A percentile compares a stretch with the other conserved stretches of the same genome.
Evolutionary conservation across 2,888 invertebrate genomes (phyloP).

Genomic region (Eurytoma adleriae): DNA sequence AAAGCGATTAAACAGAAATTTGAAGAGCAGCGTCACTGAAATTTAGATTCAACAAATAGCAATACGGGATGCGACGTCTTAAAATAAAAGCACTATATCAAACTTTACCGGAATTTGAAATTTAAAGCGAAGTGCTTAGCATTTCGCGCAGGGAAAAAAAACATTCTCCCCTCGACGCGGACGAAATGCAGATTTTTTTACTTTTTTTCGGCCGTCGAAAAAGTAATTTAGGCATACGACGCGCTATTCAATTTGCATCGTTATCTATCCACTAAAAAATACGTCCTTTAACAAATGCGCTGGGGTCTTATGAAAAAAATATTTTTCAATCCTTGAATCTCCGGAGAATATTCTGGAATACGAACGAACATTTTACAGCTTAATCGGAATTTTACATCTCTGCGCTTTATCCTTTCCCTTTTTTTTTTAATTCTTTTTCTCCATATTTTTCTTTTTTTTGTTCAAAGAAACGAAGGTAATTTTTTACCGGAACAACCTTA

Average conservation of each 20-base stretch:
- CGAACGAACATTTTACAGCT: conserved; percentile 19
- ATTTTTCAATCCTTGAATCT: conserved; percentile 15
- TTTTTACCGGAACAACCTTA: too few species aligned
- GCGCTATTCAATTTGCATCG: conserved; percentile 46
- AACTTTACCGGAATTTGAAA: conserved; percentile 38
- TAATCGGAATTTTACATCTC: conserved; percentile 18
- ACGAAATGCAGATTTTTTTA: conserved; percentile 43
- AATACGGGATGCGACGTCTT: not conserved
- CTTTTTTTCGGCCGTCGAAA: conserved; percentile 4
- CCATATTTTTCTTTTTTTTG: too few species aligned
- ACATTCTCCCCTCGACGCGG: not conserved
- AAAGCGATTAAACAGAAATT: not conserved
- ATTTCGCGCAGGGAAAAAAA: conserved; percentile 30
- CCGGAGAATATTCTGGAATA: conserved; percentile 9
- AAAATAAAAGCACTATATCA: conserved; percentile 23
- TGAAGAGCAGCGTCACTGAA: not conserved
- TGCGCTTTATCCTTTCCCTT: not conserved
- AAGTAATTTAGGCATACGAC: conserved; percentile 46
- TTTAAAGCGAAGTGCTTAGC: conserved; percentile 40
- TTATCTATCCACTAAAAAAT: conserved; percentile 8
- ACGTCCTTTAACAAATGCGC: not conserved
- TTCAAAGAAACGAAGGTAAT: too few species aligned
- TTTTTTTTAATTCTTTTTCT: too few species aligned
- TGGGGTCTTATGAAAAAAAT: conserved; percentile 3
- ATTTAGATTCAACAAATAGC: conserved; percentile 12